A percentile compares a stretch with the other conserved stretches of the same genome.
Conservation (phyloP, 1,140 invertebrate genomes). For the Sarcophaga bullata region DNA sequence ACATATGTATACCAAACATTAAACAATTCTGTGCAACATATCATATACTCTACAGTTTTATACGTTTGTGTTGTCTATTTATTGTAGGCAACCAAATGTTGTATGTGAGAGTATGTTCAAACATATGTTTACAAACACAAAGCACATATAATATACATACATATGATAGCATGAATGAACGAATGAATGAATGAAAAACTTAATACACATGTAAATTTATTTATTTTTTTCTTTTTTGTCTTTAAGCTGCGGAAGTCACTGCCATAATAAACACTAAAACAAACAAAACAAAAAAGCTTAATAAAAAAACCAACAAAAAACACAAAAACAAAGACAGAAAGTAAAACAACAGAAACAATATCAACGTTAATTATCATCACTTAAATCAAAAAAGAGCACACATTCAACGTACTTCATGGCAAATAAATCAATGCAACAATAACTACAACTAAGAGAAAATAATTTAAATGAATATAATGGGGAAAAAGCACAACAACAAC, state of each 20-base stretch:
- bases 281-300: background rate
- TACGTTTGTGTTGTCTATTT: no score
- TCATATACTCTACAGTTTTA: no score
- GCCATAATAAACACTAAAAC: background rate
- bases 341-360: background rate
- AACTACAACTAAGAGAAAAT: background rate
- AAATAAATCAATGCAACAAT: background rate
- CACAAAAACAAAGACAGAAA: background rate
- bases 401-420: background rate
- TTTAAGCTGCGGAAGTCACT: constrained; percentile 20
- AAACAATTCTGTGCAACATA: no score
- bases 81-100: no score
- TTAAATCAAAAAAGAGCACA: background rate
- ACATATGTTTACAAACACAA: no score
- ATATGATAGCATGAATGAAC: no score
- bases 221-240: background rate
- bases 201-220: no score
- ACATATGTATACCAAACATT: no score
- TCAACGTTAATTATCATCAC: background rate
- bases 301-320: background rate
- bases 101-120: no score
- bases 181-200: no score
- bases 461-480: constrained; percentile 3
- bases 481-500: background rate
- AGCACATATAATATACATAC: no score